phyloP scores from a whole-genome alignment of 2,888 invertebrate species.

The Callyntrura sp. region DNA sequence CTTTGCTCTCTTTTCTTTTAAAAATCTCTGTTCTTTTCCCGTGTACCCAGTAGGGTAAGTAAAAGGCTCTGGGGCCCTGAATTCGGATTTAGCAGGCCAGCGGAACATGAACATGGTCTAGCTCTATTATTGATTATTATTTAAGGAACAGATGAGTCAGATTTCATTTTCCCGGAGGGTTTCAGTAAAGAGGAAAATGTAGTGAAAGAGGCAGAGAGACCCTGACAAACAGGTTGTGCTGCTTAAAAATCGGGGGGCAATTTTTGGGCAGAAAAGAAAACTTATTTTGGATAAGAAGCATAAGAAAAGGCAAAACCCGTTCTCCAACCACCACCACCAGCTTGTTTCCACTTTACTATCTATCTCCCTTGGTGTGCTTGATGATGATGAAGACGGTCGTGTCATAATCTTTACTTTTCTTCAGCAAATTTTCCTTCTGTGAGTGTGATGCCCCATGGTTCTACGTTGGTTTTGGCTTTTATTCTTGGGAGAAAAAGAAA shows the following conservation, averaged over 20 bases:
- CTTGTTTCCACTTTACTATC: slow-evolving; percentile 33
- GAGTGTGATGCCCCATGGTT: neutral
- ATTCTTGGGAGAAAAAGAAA: neutral
- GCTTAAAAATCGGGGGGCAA: neutral
- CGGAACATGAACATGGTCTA: neutral
- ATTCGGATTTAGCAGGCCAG: neutral
- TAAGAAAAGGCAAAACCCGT: neutral
- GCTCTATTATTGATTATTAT: too few species aligned
- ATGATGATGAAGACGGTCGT: slow-evolving; percentile 18
- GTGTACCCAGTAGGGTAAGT: neutral
- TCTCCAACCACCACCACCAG: slow-evolving; percentile 35
- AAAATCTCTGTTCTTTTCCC: neutral
- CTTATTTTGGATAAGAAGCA: neutral
- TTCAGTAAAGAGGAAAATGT: neutral
- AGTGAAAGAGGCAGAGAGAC: neutral
- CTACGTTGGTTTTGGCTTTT: slow-evolving; percentile 8
- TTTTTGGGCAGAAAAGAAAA: neutral
- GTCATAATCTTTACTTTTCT: slow-evolving; percentile 34
- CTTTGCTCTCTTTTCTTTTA: neutral
- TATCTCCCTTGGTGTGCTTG: neutral
- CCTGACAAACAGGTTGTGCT: slow-evolving; percentile 8
- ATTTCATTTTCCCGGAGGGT: too few species aligned
- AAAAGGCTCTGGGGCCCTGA: neutral
- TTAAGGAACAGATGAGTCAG: too few species aligned
- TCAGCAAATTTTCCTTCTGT: slow-evolving; percentile 22